A percentile compares a stretch with the other conserved stretches of the same genome.
Conservation (phyloP, 2,888 invertebrate genomes). For the Scrobipalpa atriplicella region DNA sequence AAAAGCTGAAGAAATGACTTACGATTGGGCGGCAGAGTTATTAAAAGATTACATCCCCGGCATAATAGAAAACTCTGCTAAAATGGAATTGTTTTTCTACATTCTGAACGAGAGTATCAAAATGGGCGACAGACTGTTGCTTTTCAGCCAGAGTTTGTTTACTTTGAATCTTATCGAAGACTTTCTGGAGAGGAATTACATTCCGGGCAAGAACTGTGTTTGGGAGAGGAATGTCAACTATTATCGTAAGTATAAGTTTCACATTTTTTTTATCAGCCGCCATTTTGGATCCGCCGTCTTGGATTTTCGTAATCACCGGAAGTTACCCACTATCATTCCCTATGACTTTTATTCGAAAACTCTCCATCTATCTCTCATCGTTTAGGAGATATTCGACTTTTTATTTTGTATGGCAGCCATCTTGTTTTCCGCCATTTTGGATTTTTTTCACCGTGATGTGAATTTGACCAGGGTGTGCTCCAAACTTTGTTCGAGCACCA, state of each 20-base stretch:
- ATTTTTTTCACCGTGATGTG: too few relatives aligned
- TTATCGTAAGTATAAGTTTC: conserved; percentile 88
- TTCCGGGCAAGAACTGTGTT: conserved; percentile 86
- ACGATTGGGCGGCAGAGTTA: conserved; percentile 94
- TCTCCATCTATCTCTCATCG: too few relatives aligned
- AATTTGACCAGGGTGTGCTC: too few relatives aligned
- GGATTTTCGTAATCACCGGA: too few relatives aligned
- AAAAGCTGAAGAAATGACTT: conserved; percentile 92
- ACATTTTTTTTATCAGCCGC: too few relatives aligned
- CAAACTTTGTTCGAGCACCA: too few relatives aligned
- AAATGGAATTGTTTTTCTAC: conserved; percentile 96
- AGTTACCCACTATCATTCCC: too few relatives aligned
- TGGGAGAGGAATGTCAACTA: conserved; percentile 96
- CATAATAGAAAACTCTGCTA: conserved; percentile 95
- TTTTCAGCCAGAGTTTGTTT: conserved; percentile 98
- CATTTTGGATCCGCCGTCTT: too few relatives aligned
- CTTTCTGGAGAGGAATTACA: conserved; percentile 89
- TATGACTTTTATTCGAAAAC: too few relatives aligned
- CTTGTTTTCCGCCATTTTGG: too few relatives aligned
- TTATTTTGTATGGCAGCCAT: too few relatives aligned
- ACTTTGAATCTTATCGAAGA: conserved; percentile 98
- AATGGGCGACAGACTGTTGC: conserved; percentile 93
- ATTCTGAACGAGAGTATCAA: conserved; percentile 94
- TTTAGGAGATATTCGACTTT: too few relatives aligned
- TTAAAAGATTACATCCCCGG: conserved; percentile 94